These are phyloP conservation scores for Sciurus niger DNA, from an alignment of 2,113 vertebrate genomes.

Conservation along the genomic window DNA sequence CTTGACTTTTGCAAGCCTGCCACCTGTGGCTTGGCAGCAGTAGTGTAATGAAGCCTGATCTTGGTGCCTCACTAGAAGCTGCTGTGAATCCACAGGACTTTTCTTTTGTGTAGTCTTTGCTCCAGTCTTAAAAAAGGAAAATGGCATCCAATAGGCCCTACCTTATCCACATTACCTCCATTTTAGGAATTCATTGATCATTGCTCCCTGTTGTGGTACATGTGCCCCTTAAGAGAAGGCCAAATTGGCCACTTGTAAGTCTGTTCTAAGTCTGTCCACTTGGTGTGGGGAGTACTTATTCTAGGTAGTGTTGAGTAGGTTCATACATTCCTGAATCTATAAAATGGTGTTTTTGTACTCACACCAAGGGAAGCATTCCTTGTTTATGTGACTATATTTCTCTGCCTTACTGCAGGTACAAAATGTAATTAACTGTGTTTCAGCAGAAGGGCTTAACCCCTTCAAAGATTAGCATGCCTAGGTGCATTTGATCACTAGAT, in stretches of 20 bases:
- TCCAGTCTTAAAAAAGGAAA: constrained; percentile 51
- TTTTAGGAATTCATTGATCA: neutral
- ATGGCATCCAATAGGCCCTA: neutral
- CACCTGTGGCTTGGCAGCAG: neutral
- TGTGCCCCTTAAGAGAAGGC: neutral
- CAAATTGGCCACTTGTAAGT: neutral
- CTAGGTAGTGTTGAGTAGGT: neutral
- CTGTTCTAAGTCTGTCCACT: neutral
- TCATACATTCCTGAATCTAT: neutral
- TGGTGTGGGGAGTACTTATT: neutral
- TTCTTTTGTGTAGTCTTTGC: neutral
- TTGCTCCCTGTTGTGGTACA: neutral
- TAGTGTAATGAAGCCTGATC: neutral
- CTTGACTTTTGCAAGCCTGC: constrained; percentile 3
- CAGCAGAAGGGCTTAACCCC: neutral
- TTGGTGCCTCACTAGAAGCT: neutral
- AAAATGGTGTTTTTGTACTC: neutral
- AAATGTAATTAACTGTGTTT: neutral
- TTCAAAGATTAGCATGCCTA: neutral
- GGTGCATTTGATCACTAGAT: neutral
- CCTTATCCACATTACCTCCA: neutral
- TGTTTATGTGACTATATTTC: neutral
- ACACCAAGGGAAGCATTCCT: neutral
- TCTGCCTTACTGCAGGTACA: neutral
- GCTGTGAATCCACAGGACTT: constrained; percentile 21